Evolutionary conservation across 1,140 invertebrate species (phyloP), one percentile per base, ranked within the genome.

Genomic region (Ceratina japonica): DNA sequence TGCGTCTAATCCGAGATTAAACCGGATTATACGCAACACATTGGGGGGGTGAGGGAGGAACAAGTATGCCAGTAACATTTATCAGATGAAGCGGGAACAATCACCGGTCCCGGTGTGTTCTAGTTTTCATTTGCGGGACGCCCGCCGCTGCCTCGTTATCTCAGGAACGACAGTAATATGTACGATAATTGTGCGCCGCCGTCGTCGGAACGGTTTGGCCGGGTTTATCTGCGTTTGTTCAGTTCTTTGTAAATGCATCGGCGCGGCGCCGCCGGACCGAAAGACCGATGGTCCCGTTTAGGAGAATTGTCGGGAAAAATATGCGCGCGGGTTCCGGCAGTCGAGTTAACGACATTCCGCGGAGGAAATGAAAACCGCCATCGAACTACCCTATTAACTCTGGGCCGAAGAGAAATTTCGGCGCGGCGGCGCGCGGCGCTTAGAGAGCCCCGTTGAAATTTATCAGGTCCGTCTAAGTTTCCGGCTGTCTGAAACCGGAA

Each of bases 1-100:
- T 80, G 78, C 72, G 72, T 80, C 78, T 80, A 80, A 80, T 80
- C 78, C 78, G 15, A 37, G 78, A 80, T 80, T 80, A 80, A 80
- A 75, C 63, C 15, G 78, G 78, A 80, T 80, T 80, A 80, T 80
- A 75, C 78, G 27, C 78, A 75, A 80, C 72, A 75, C 78, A 75
- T 68, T 68, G 72, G 75, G 22, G 37, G 70, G 31, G 16, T 2
- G 75, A 16, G 37, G 58, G 56, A 10, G 15, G 31, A 44, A 64
- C 75, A 72, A 78, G 68, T 78, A 72, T 72, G 69, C 20, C 59
- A 37, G 75, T 78, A 78, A 78, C 75, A 78, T 78, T 78, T 78
- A 78, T 78, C 75, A 78, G 75, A 24, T 24, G 22, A 13, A 51
- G 15, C 49, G 59, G 66, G 75, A 63, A 78, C 69, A 78, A 78